Percentiles rank a stretch among this genome's conserved stretches.
Evolutionary conservation across 2,113 vertebrate species (phyloP).

Genomic region (Gnathonemus longibarbis): DNA sequence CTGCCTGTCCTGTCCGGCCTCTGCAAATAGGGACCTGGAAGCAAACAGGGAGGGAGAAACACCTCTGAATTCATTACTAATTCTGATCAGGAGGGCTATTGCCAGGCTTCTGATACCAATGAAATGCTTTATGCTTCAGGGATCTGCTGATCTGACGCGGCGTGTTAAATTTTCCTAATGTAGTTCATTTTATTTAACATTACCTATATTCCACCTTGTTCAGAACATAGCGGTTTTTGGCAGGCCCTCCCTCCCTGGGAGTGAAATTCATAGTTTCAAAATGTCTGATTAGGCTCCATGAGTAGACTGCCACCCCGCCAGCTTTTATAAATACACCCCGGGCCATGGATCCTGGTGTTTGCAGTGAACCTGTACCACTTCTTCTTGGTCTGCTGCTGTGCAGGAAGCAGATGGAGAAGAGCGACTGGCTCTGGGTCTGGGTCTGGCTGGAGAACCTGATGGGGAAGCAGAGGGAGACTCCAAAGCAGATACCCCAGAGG

Average conservation of each 20-base stretch:
- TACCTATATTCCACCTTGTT: not conserved
- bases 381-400: not conserved
- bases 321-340: not conserved
- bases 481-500: slow-evolving; percentile 65
- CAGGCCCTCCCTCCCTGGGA: not conserved
- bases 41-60: not conserved
- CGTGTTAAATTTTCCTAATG: not conserved
- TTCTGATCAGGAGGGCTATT: not conserved
- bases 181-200: not conserved
- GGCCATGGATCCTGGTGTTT: not conserved
- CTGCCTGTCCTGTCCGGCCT: not conserved
- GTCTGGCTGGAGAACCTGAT: slow-evolving; percentile 44
- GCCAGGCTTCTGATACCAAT: not conserved
- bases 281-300: not conserved
- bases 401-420: slow-evolving; percentile 67
- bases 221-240: not conserved
- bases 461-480: slow-evolving; percentile 61
- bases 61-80: not conserved
- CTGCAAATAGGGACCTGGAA: not conserved
- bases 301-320: not conserved
- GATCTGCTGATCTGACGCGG: not conserved
- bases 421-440: slow-evolving; percentile 36
- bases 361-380: not conserved
- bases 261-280: not conserved
- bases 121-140: not conserved